Base-by-base conservation (phyloP, 2,888 invertebrate species). In the Ceratothoa steindachneri region DNA sequence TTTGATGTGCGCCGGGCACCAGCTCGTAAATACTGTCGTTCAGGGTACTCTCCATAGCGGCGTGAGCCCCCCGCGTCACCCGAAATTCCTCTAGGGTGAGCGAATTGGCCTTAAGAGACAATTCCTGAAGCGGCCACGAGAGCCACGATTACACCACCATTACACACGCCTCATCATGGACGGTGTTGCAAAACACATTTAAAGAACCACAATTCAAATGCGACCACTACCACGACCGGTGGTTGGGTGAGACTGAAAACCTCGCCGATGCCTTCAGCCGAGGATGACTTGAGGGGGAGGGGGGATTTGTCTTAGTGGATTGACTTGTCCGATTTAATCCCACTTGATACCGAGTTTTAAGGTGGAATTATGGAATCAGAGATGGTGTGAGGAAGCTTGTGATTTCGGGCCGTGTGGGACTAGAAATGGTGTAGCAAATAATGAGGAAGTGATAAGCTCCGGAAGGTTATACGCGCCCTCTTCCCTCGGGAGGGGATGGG, bases 291-390 rank as follows among this genome's bases (percentile, higher is more conserved):
- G 55, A 22, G 7, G 7, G 55, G 55, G 55, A 55, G 7, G 7
- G 7, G 55, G 55, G 55, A 55, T 55, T 55, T 55, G 19, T 55
- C 55, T 55, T 7, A 55, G 55, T 22, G 55, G 55, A 55, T 55
- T 55, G 55, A 55, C 55, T 55, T 55, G 55, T 55, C 55, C 24
- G 55, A 55, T 55, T 55, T 55, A 55, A 55, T 55, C 55, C 55
- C 19, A 55, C 24, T 55, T 55, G 55, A 55, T 55, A 55, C 55
- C 55, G 55, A 55, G 55, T 55, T 55, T 55, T 55, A 55, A 55
- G 55, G 55, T 55, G 55, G 55, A 55, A 55, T 55, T 55, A 55
- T 22, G 55, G 55, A 55, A 53, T 28, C 1, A 29, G 69, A 51
- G 53, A 12, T 19, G 15, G 15, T 27, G 30, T 70, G n/a, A n/a